Evolutionary conservation across 2,888 invertebrate genomes (phyloP).

Genomic region (Xylophagus ater): DNA sequence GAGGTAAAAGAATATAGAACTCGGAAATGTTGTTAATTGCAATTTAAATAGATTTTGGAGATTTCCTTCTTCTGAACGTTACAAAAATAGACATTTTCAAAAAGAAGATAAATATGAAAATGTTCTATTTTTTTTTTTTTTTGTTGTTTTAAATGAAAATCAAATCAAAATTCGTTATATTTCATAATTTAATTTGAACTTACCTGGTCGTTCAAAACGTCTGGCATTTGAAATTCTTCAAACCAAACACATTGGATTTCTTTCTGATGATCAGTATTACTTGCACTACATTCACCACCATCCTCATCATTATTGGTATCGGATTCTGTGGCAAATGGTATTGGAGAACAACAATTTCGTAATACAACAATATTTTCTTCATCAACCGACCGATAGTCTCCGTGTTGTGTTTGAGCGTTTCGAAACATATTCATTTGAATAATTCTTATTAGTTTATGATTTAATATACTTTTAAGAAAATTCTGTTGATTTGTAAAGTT

Average conservation of each 20-base stretch:
- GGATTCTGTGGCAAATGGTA: slow-evolving; percentile 26
- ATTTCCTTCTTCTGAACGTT: background rate
- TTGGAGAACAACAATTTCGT: slow-evolving; percentile 18
- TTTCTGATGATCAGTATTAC: background rate
- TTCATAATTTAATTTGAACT: background rate
- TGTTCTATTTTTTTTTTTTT: too few relatives aligned
- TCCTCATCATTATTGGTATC: background rate
- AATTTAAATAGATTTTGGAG: slow-evolving; percentile 3
- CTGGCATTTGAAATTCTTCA: slow-evolving; percentile 9
- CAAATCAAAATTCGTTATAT: too few relatives aligned
- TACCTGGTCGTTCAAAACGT: slow-evolving; percentile 1
- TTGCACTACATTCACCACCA: background rate
- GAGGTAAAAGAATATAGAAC: too few relatives aligned
- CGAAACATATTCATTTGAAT: slow-evolving; percentile 17
- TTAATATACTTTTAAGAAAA: too few relatives aligned
- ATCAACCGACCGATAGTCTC: slow-evolving; percentile 24
- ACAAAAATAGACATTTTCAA: background rate
- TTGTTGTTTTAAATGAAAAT: too few relatives aligned
- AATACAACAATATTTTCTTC: slow-evolving; percentile 31
- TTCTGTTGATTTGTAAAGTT: too few relatives aligned
- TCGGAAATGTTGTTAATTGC: slow-evolving; percentile 6
- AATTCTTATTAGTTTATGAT: slow-evolving; percentile 16
- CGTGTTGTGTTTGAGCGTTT: slow-evolving; percentile 29
- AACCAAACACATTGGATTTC: slow-evolving; percentile 13
- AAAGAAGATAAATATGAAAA: background rate